Base-by-base conservation (phyloP, 2,888 invertebrate genomes). In the Oithona nana region DNA sequence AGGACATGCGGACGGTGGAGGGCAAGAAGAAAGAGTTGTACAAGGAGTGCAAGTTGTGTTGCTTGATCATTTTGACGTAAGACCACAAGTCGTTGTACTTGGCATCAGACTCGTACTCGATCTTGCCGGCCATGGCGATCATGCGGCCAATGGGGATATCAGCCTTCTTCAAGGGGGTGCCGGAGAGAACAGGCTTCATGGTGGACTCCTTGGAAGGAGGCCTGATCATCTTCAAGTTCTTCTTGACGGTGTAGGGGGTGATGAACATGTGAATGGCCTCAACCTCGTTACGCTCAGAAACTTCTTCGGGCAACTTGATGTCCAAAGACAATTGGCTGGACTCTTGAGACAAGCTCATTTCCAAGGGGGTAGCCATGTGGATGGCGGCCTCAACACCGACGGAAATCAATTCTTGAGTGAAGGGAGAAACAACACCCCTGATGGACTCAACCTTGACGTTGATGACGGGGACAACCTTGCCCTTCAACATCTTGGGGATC, bases 371-470 rank as follows among this genome's bases (percentile, higher is more conserved):
- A 28, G 62, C 52, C 3, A 31, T n/a, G 28, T 62, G 62, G 28
- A 56, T 20, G 20, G 29, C 52, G n/a, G 31, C 39, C 16, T 62
- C 56, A 3, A 62, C 28, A 28, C 56, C 62, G 52, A 56, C 20
- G 49, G 31, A 55, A 62, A 54, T 13, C 56, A 56, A 56, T 28
- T 62, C 20, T 13, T 62, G n/a, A 28, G 62, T 62, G 49, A 62
- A 54, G 56, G 62, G 62, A 24, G 62, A 62, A 8, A 56, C 28
- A 4, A 55, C 55, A 56, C 62, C 56, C n/a, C 31, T 30, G 24
- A n/a, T 22, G 29, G 55, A 26, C 26, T 56, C 54, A 20, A 52
- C 31, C 62, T 56, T 62, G 48, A 26, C 24, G 56, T 62, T 54
- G 24, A 48, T 26, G 26, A 56, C 31, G 24, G 54, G 54, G 16